phyloP scores from a whole-genome alignment of 1,140 invertebrate genomes.

The Drusus annulatus region DNA sequence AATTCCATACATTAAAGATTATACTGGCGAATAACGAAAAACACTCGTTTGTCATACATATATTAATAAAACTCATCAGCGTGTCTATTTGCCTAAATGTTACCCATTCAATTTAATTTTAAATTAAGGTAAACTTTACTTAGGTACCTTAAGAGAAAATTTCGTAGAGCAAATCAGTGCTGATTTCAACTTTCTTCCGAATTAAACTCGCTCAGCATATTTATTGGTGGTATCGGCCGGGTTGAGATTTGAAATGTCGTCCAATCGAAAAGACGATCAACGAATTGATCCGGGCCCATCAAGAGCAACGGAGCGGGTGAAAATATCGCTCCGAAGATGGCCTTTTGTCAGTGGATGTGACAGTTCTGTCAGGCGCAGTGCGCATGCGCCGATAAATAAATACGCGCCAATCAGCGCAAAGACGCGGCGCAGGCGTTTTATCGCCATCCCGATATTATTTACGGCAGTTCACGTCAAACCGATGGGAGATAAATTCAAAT shows the following conservation, averaged over 20 bases:
- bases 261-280: slow-evolving; percentile 6
- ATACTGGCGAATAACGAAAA: too few species aligned
- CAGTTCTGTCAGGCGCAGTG: slow-evolving; percentile 3
- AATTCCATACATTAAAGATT: too few species aligned
- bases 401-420: slow-evolving; percentile 32
- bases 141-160: too few species aligned
- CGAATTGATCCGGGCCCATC: slow-evolving; percentile 14
- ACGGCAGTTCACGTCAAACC: slow-evolving; percentile 37
- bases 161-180: too few species aligned
- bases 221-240: background rate
- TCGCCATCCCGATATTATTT: slow-evolving; percentile 37
- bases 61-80: too few species aligned
- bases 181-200: too few species aligned
- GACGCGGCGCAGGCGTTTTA: slow-evolving; percentile 35
- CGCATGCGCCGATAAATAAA: slow-evolving; percentile 32
- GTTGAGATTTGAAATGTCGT: slow-evolving; percentile 5
- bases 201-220: too few species aligned
- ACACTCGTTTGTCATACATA: too few species aligned
- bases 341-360: slow-evolving; percentile 16
- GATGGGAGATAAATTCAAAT: slow-evolving; percentile 43
- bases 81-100: too few species aligned
- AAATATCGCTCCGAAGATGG: background rate
- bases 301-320: background rate
- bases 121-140: too few species aligned
- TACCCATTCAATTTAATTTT: too few species aligned